These are phyloP conservation scores for Catharus ustulatus DNA, from an alignment of 2,797 vertebrate genomes.

Conservation along the genomic window DNA sequence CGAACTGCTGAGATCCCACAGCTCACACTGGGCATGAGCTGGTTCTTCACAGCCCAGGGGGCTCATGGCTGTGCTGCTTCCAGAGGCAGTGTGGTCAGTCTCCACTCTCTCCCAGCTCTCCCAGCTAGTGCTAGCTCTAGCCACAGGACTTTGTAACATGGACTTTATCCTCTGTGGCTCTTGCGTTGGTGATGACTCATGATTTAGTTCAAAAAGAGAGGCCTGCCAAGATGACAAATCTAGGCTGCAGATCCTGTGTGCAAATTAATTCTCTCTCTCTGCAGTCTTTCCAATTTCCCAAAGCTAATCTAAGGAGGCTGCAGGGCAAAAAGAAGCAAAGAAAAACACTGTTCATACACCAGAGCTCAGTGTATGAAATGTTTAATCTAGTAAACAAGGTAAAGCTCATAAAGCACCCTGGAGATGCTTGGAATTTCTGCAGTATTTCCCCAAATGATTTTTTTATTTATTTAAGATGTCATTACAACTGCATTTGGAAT, in stretches of 20 bases:
- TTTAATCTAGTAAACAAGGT: neutral
- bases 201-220: neutral
- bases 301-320: neutral
- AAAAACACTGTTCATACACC: neutral
- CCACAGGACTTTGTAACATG: neutral
- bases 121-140: neutral
- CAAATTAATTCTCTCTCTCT: neutral
- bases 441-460: neutral
- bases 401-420: neutral
- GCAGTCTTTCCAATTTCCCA: neutral
- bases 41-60: neutral
- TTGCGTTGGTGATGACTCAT: neutral
- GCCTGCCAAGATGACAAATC: neutral
- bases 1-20: neutral
- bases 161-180: neutral
- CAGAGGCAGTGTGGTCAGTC: neutral
- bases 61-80: neutral
- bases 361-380: neutral
- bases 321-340: neutral
- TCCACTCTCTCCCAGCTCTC: rapidly evolving
- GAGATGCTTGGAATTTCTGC: neutral
- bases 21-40: neutral
- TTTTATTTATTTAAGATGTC: neutral
- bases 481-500: neutral
- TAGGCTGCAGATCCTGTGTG: neutral